Evolutionary conservation across 2,797 vertebrate species (phyloP).

Genomic region (Tarsius wallacei): DNA sequence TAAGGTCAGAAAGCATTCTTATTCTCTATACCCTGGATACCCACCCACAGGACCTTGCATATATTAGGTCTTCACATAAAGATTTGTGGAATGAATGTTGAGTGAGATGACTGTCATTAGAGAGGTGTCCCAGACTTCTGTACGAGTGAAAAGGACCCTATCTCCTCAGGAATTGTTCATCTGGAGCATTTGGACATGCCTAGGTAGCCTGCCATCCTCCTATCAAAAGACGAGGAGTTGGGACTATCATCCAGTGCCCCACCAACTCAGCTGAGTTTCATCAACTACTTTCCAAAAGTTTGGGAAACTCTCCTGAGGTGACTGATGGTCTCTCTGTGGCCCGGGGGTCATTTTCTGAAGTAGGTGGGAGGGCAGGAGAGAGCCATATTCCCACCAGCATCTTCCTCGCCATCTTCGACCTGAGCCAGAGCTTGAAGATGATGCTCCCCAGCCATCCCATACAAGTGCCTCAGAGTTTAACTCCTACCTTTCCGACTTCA

Average conservation of each 20-base stretch:
- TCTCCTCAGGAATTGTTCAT: neutral
- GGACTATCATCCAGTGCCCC: neutral
- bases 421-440: neutral
- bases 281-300: conserved; percentile 25
- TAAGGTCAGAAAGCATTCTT: conserved; percentile 1
- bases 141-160: neutral
- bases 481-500: conserved; percentile 66
- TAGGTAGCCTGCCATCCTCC: neutral
- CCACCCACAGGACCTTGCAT: neutral
- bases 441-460: neutral
- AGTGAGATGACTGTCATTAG: conserved; percentile 2
- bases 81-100: conserved; percentile 1
- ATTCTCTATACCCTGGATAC: neutral
- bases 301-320: conserved; percentile 19
- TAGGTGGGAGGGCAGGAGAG: neutral
- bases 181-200: neutral
- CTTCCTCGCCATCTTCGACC: neutral
- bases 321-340: neutral
- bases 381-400: neutral
- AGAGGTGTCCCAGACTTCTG: neutral
- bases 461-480: neutral
- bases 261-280: conserved; percentile 43
- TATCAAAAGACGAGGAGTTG: neutral
- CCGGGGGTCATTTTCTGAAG: neutral
- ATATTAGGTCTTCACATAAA: conserved; percentile 52